These are phyloP conservation scores for Seira ritae DNA, from an alignment of 2,888 invertebrate species.

Conservation along the genomic window DNA sequence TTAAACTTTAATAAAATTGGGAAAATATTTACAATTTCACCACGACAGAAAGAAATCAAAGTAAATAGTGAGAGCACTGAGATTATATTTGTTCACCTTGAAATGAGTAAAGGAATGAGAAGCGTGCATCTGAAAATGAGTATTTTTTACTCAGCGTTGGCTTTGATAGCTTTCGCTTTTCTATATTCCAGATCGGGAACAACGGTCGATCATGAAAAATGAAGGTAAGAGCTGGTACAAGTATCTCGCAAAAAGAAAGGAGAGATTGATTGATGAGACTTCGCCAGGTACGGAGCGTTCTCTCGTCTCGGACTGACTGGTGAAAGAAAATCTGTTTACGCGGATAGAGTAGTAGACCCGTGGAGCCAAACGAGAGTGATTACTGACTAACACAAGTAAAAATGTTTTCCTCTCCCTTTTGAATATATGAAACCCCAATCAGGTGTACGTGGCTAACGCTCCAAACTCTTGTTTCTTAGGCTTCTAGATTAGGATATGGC, in stretches of 20 bases:
- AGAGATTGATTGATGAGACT: constrained; percentile 51
- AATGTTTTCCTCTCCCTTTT: neutral
- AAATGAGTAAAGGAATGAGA: neutral
- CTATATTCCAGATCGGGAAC: no score
- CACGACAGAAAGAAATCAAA: no score
- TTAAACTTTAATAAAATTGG: no score
- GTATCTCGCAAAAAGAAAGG: neutral
- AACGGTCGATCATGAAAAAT: no score
- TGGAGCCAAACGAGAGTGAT: constrained; percentile 50
- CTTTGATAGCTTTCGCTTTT: no score
- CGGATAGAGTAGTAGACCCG: constrained; percentile 34
- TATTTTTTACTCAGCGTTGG: no score
- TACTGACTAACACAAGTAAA: constrained; percentile 41
- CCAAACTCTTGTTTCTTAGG: neutral
- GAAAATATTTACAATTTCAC: no score
- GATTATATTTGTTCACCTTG: neutral
- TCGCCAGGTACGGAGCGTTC: constrained; percentile 51
- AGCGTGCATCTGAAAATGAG: no score
- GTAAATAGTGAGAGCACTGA: no score
- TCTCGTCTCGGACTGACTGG: constrained; percentile 58
- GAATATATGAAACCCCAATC: constrained; percentile 29
- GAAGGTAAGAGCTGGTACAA: no score
- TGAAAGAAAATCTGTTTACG: constrained; percentile 54
- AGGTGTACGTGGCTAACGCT: constrained; percentile 39
- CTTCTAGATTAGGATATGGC: constrained; percentile 40